phyloP scores from a whole-genome alignment of 2,888 invertebrate genomes.

The Alviniconcha strummeri region DNA sequence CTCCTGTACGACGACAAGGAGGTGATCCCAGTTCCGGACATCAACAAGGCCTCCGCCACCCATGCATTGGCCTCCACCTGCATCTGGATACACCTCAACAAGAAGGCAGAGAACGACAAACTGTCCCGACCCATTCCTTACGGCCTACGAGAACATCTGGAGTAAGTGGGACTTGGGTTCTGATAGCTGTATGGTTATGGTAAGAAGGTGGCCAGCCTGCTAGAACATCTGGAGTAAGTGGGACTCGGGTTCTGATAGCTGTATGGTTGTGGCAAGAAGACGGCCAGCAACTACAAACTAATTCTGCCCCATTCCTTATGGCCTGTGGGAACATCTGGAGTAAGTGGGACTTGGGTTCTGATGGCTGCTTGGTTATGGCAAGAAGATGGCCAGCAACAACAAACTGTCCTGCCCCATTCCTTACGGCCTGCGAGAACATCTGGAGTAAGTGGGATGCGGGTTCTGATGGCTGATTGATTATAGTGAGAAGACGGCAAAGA shows the following conservation, averaged over 20 bases:
- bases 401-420: conserved; percentile 87
- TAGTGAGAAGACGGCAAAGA: too few species aligned
- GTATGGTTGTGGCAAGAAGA: too few species aligned
- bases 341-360: conserved; percentile 70
- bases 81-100: conserved; percentile 94
- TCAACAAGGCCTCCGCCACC: conserved; percentile 88
- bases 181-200: too few species aligned
- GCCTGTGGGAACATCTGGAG: conserved; percentile 87
- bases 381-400: conserved; percentile 77
- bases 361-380: too few species aligned
- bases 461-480: too few species aligned
- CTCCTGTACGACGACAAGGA: conserved; percentile 93
- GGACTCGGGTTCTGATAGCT: too few species aligned
- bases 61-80: conserved; percentile 95
- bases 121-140: conserved; percentile 86
- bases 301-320: not conserved
- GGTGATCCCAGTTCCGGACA: conserved; percentile 91
- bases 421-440: conserved; percentile 86
- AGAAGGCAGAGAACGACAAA: conserved; percentile 92
- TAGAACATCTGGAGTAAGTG: conserved; percentile 86
- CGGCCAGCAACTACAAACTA: not conserved
- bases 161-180: conserved; percentile 76
- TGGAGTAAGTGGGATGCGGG: conserved; percentile 79
- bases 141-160: conserved; percentile 87
- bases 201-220: conserved; percentile 77